These are phyloP conservation scores for Ochropleura plecta DNA, from an alignment of 2,888 invertebrate genomes.

Conservation along the genomic window DNA sequence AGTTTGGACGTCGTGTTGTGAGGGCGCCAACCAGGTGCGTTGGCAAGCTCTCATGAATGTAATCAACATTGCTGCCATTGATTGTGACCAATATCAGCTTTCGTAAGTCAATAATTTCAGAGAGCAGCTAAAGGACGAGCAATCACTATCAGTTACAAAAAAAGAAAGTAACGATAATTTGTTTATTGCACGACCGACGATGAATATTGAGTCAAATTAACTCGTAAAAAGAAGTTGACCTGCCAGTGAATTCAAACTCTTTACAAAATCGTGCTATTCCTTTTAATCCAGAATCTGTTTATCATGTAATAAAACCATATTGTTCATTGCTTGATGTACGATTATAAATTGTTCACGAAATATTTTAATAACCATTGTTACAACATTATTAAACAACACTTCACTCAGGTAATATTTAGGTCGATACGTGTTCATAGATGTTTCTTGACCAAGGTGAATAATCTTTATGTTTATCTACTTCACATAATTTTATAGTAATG, in stretches of 20 bases:
- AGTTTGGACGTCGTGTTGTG: slow-evolving; percentile 9
- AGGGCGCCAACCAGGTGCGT: slow-evolving; percentile 54
- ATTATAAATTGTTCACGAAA: not conserved
- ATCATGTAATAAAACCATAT: not conserved
- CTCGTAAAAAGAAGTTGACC: not conserved
- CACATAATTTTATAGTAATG: slow-evolving; percentile 41
- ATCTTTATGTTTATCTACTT: slow-evolving; percentile 25
- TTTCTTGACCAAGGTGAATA: slow-evolving; percentile 22
- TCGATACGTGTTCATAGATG: slow-evolving; percentile 1
- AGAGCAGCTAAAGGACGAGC: not conserved
- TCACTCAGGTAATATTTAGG: not conserved
- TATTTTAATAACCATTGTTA: not conserved
- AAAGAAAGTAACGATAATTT: not conserved
- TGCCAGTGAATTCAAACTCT: not conserved
- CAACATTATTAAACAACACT: not conserved
- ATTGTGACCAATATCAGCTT: slow-evolving; percentile 29
- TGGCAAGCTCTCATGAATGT: slow-evolving; percentile 47
- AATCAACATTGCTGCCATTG: slow-evolving; percentile 51
- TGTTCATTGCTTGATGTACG: not conserved
- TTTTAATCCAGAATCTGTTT: not conserved
- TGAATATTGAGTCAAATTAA: not conserved
- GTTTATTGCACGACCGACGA: not conserved
- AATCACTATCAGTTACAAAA: not conserved
- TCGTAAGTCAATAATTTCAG: not conserved
- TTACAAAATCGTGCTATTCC: not conserved